Evolutionary conservation across 92 coral and sea anemone genomes (phyloP).

Genomic region (Pocillopora meandrina): DNA sequence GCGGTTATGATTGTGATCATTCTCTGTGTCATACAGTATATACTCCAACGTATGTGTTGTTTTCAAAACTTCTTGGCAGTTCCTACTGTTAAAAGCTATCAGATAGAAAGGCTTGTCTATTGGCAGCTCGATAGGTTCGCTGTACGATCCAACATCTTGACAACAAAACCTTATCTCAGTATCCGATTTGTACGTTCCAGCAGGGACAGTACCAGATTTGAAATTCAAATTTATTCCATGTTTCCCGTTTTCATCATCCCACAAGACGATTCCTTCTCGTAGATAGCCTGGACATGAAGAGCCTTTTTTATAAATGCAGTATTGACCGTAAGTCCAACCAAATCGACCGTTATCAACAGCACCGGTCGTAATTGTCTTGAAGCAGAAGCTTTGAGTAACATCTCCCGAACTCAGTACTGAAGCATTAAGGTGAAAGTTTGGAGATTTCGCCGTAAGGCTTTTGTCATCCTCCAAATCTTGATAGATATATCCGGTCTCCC

Average conservation of each 20-base stretch:
- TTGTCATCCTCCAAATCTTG: slow-evolving; percentile 38
- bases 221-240: slow-evolving; percentile 45
- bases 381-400: slow-evolving; percentile 51
- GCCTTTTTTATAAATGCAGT: slow-evolving; percentile 75
- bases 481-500: slow-evolving; percentile 25
- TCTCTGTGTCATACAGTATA: slow-evolving; percentile 55
- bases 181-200: slow-evolving; percentile 57
- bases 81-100: slow-evolving; percentile 32
- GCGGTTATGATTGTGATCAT: slow-evolving; percentile 16
- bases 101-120: slow-evolving; percentile 55
- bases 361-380: slow-evolving; percentile 54
- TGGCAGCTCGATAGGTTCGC: slow-evolving; percentile 46
- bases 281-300: slow-evolving; percentile 52
- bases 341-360: slow-evolving; percentile 29
- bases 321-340: slow-evolving; percentile 71
- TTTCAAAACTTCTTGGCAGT: slow-evolving; percentile 60
- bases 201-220: slow-evolving; percentile 62
- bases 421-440: slow-evolving; percentile 61
- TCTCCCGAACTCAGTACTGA: slow-evolving; percentile 47
- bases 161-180: slow-evolving; percentile 49
- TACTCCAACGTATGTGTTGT: slow-evolving; percentile 40
- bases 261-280: slow-evolving; percentile 63
- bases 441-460: slow-evolving; percentile 4
- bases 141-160: slow-evolving; percentile 15
- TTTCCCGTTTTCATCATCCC: slow-evolving; percentile 57